Conservation (phyloP, 2,113 vertebrate species). For the Phrynosoma blainvillii region DNA sequence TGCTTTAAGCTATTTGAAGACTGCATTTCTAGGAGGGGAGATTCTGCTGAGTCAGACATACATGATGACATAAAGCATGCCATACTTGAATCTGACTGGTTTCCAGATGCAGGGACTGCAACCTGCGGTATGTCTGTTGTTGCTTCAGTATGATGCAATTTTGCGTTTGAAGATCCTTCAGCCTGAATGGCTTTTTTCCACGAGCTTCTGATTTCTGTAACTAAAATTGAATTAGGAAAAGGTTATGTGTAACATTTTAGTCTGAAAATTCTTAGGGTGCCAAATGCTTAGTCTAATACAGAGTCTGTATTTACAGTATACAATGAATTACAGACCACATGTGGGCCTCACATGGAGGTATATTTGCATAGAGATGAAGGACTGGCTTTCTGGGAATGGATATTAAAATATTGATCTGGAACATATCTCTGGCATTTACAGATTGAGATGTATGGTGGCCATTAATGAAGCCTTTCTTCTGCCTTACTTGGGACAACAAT, state of each 20-base stretch:
- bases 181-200: conserved; percentile 74
- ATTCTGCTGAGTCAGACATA: conserved; percentile 18
- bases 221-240: conserved; percentile 55
- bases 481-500: neutral
- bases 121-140: neutral
- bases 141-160: conserved; percentile 24
- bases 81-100: neutral
- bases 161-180: conserved; percentile 33
- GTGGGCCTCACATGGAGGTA: neutral
- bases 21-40: conserved; percentile 31
- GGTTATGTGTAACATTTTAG: neutral
- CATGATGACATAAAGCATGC: conserved; percentile 19
- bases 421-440: neutral
- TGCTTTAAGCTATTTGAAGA: conserved; percentile 15
- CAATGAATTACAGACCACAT: neutral
- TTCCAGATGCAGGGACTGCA: neutral
- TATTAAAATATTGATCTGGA: neutral
- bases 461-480: too few relatives aligned
- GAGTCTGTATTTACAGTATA: too few relatives aligned
- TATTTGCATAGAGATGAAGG: neutral
- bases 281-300: neutral
- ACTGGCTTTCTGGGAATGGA: neutral
- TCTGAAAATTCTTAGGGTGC: neutral
- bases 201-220: conserved; percentile 74
- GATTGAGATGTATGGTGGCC: too few relatives aligned